Base-by-base conservation (phyloP, 1,140 invertebrate species). In the Leptinotarsa texana region DNA sequence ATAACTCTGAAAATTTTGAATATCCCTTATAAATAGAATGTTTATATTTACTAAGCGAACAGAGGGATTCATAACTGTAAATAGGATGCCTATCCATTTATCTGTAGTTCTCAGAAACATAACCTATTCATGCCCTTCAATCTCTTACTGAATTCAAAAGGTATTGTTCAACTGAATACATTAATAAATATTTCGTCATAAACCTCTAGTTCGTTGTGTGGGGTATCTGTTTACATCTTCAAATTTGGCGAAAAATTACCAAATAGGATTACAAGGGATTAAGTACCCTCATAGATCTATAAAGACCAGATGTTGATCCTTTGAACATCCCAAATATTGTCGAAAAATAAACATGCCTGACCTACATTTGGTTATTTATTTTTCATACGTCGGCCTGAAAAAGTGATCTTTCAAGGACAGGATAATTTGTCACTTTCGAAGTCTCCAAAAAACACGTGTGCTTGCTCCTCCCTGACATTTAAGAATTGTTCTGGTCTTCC, bases 191-290 rank as follows among this genome's bases (percentile, higher is more conserved):
- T 42, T 42, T 42, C 33, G 33, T 2, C 33, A 42, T 42, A 42
- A 42, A 42, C 33, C 33, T 42, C 33, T 42, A 11, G 33, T 42
- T 57, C 51, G 51, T 57, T 57, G 51, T 57, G 51, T 57, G 51
- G 4, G 51, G 51, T 57, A 57, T 57, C 51, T 57, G 51, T 57
- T 57, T 57, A 57, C 51, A 57, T 57, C 51, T 57, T 57, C 0
- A 57, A 57, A 57, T 57, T 57, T 57, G 51, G 51, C 51, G 51
- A 57, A 57, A 57, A 57, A 57, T 57, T 18, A 57, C 15, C 51
- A 57, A 57, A 57, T 18, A 57, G 51, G 51, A n/a, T 57, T 57
- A 57, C 51, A 57, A 57, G 51, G 51, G 51, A 57, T 57, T 57
- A 57, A 57, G n/a, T 57, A 57, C 51, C 6, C 51, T 57, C n/a